Conservation (phyloP, 2,797 vertebrate genomes). For the Phrynocephalus forsythii region DNA sequence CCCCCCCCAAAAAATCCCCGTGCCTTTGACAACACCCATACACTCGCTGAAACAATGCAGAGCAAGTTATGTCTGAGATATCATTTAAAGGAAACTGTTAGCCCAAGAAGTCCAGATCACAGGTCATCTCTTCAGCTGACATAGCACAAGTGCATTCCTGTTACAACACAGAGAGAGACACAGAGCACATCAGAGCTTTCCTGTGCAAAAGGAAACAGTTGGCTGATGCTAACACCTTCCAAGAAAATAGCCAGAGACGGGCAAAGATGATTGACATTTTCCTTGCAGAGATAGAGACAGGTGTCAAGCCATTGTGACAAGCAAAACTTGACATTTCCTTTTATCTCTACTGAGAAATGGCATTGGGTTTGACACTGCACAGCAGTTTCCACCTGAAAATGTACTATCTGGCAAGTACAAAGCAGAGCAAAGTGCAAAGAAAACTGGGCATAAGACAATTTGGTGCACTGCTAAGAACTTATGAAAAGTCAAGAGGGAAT, state of each 20-base stretch:
- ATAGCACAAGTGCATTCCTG: neutral
- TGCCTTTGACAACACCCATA: too few relatives aligned
- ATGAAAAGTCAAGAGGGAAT: neutral
- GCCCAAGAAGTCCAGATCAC: neutral
- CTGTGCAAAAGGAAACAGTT: neutral
- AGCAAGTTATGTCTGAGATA: too few relatives aligned
- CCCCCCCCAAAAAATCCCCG: too few relatives aligned
- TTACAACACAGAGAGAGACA: neutral
- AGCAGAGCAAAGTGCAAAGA: slow-evolving; percentile 20
- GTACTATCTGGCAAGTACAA: slow-evolving; percentile 32
- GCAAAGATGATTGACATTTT: neutral
- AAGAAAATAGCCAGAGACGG: neutral
- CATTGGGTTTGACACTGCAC: neutral
- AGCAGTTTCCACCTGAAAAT: slow-evolving; percentile 30
- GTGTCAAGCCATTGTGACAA: slow-evolving; percentile 11
- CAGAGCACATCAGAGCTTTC: neutral
- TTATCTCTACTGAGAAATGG: slow-evolving; percentile 27
- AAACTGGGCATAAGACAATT: neutral
- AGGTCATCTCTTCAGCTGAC: neutral
- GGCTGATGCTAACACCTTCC: neutral
- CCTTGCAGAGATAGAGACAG: slow-evolving; percentile 25
- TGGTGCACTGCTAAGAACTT: slow-evolving; percentile 16
- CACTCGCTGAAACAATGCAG: too few relatives aligned
- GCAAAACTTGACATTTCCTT: slow-evolving; percentile 25
- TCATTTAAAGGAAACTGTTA: neutral